These are phyloP conservation scores for Limnephilus auricula DNA, from an alignment of 2,888 invertebrate species.

Conservation along the genomic window DNA sequence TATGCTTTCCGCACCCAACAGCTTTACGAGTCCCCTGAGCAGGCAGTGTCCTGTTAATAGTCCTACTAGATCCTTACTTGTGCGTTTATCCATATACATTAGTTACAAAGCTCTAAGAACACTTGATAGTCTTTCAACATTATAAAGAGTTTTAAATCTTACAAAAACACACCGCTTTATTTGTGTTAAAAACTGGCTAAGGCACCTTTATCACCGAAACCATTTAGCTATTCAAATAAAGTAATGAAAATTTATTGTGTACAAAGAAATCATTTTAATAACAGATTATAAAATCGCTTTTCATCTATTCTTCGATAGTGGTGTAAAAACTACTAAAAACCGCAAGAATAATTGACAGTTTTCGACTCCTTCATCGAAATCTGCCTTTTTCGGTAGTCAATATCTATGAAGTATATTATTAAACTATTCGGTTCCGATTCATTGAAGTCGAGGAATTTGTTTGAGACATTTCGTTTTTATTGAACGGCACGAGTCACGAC, in stretches of 20 bases:
- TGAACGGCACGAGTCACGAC: background rate
- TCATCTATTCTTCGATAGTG: background rate
- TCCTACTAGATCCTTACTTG: too few relatives aligned
- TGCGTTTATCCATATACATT: too few relatives aligned
- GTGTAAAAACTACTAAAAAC: background rate
- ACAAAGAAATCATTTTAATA: background rate
- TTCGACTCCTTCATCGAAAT: background rate
- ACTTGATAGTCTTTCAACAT: too few relatives aligned
- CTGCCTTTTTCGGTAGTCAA: background rate
- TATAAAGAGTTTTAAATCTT: too few relatives aligned
- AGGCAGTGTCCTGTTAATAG: too few relatives aligned
- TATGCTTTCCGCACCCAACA: too few relatives aligned
- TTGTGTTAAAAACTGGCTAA: too few relatives aligned
- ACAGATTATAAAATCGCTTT: background rate
- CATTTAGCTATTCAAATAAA: background rate
- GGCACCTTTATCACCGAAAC: background rate
- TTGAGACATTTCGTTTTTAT: background rate
- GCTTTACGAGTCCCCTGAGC: too few relatives aligned
- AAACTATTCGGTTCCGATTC: background rate
- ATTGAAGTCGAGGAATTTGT: constrained; percentile 2
- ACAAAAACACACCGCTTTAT: too few relatives aligned
- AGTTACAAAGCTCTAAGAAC: too few relatives aligned
- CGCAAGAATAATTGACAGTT: background rate
- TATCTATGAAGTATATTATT: background rate
- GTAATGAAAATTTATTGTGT: background rate